Evolutionary conservation across 2,113 vertebrate species (phyloP), one percentile per base, ranked within the genome.

Genomic region (Mionectes macconnelli): DNA sequence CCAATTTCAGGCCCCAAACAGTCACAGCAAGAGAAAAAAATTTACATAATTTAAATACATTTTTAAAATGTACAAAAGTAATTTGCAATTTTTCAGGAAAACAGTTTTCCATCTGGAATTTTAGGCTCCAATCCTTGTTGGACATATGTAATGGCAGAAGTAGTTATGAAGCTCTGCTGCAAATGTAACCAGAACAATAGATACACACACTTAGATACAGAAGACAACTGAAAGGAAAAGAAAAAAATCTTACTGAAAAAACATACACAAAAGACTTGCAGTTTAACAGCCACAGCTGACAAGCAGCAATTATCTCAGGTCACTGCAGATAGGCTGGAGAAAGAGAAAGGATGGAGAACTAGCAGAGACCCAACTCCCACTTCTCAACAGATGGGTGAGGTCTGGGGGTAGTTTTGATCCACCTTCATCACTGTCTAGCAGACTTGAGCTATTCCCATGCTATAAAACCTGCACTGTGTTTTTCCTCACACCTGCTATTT

Each of bases 401-500:
- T 83, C 52, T 78, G 70, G 22, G 56, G 39, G 76, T 42, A 79
- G 84, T 89, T 89, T n/a, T 76, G 69, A 89, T 87, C 73, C 57
- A 28, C 74, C 87, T 87, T 44, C 73, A 87, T 62, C 77, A 35
- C 84, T 79, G 52, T 93, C 77, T 85, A 89, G n/a, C 89, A 96
- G 84, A 57, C 77, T 89, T 19, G 53, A 87, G 77, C 74, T 83
- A 80, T 39, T 87, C 37, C 13, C 89, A 84, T 68, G 23, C 67
- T 83, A 39, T 35, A 69, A 90, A 87, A 66, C 72, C 75, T 69
- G 81, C 45, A 56, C 1, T 44, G 84, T 93, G 84, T 89, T 94
- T 84, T 80, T 95, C 77, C 91, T 95, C 87, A 82, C 87, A 85
- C 77, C 79, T 84, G 49, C 23, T 45, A 50, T 93, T 89, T 89